Base-by-base conservation (phyloP, 2,113 vertebrate species). In the Melanostigma gelatinosum region DNA sequence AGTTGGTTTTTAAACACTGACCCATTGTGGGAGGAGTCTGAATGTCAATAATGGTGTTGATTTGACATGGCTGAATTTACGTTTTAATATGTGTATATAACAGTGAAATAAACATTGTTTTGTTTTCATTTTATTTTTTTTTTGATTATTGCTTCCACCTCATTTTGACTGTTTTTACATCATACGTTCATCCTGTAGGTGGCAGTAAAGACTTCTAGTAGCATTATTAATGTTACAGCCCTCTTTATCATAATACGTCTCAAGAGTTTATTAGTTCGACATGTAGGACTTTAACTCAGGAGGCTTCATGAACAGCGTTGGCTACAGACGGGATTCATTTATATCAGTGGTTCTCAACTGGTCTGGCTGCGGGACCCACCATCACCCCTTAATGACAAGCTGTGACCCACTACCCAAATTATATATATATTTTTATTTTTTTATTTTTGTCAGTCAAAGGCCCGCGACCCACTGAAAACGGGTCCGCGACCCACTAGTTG, bases 101-200 rank as follows among this genome's bases (percentile, higher is more conserved):
- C 75, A 86, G 88, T 85, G 48, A 87, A 94, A 94, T 94, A 94
- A 94, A 94, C 71, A 52, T 86, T 80, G 71, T 84, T 89, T 85
- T 90, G 78, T 92, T 93, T 85, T 92, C 67, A 81, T 27, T 88
- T 91, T 24, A 1, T 24, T 90, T 88, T 84, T 78, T 91, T 92
- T 88, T 84, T 69, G 81, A 71, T 34, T 57, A 9, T 40, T 75
- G 70, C n/a, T 64, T 72, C 55, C 15, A 58, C 3, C 3, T 83
- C 29, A 70, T 80, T 84, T 64, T 50, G 22, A 36, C 38, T 29
- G 24, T 36, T 74, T 57, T 42, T 24, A 46, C 40, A 27, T 57
- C 4, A 11, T 32, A 8, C 66, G 63, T 75, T 79, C 8, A 71
- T 77, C 84, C 89, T 87, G 64, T 71, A 83, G 83, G 63, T 79